Percentiles rank a stretch among this genome's conserved stretches.
phyloP scores from a whole-genome alignment of 2,888 invertebrate species.

The Esperia sulphurella region DNA sequence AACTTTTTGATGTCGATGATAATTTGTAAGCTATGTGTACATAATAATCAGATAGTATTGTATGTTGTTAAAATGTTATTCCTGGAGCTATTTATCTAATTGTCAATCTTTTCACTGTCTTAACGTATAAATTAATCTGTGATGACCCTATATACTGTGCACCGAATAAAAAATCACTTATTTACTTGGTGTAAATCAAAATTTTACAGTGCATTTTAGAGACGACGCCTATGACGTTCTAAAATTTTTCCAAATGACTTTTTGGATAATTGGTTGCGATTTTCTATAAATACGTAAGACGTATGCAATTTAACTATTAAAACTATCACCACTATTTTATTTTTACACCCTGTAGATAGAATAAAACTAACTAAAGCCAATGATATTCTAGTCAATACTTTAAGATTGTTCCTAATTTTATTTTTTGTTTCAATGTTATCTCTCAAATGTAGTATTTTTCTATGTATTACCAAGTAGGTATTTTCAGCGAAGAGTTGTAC shows the following conservation, averaged over 20 bases:
- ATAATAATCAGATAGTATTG: constrained; percentile 38
- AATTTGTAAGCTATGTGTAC: constrained; percentile 65
- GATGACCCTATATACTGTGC: not conserved
- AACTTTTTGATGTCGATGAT: constrained; percentile 55
- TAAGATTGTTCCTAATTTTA: constrained; percentile 40
- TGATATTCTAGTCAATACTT: constrained; percentile 39
- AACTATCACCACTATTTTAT: not conserved
- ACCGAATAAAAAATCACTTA: no score
- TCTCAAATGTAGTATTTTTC: constrained; percentile 16
- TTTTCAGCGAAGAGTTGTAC: constrained; percentile 60
- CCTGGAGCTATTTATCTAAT: constrained; percentile 4
- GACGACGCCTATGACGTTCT: no score
- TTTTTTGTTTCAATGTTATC: constrained; percentile 9
- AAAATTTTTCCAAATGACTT: no score
- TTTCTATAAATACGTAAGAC: no score
- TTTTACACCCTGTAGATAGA: no score
- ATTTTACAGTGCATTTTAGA: no score
- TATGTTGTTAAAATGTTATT: constrained; percentile 44
- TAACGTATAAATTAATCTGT: constrained; percentile 17
- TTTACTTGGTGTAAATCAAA: no score
- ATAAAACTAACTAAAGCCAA: not conserved
- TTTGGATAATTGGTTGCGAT: no score
- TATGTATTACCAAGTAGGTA: constrained; percentile 11
- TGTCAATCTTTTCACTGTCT: not conserved
- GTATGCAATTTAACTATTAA: not conserved